A percentile compares a stretch with the other conserved stretches of the same genome.
Evolutionary conservation across 2,888 invertebrate species (phyloP).

Genomic region (Nasonia oneida): DNA sequence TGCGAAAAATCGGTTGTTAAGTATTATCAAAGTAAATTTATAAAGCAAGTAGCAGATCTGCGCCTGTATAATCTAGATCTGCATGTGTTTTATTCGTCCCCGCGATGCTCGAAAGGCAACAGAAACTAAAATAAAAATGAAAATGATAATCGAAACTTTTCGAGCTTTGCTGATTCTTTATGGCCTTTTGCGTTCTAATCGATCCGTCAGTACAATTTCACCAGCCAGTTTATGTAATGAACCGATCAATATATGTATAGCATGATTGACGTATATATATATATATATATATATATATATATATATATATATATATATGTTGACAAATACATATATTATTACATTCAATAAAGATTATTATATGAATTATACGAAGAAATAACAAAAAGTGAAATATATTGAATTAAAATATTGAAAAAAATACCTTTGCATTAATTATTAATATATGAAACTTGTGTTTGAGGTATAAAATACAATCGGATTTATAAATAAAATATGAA

Average conservation of each 20-base stretch:
- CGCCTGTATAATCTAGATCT: constrained; percentile 45
- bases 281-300: too few relatives aligned
- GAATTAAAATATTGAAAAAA: constrained; percentile 54
- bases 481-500: constrained; percentile 29
- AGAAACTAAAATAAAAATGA: not conserved
- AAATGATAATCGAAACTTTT: constrained; percentile 34
- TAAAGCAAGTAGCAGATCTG: constrained; percentile 41
- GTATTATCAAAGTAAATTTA: constrained; percentile 12
- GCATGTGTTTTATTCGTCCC: constrained; percentile 52
- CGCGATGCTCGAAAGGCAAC: constrained; percentile 51
- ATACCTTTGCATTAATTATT: constrained; percentile 50
- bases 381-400: constrained; percentile 59
- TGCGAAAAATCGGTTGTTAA: constrained; percentile 16
- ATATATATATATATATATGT: not conserved
- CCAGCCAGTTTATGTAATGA: constrained; percentile 59
- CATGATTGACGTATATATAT: constrained; percentile 39
- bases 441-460: constrained; percentile 31
- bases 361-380: constrained; percentile 61
- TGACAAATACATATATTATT: constrained; percentile 59
- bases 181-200: constrained; percentile 59
- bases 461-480: constrained; percentile 54
- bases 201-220: constrained; percentile 63
- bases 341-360: constrained; percentile 62
- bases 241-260: constrained; percentile 54
- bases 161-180: constrained; percentile 56